Conservation (phyloP, 2,888 invertebrate genomes). For the Plutella xylostella region DNA sequence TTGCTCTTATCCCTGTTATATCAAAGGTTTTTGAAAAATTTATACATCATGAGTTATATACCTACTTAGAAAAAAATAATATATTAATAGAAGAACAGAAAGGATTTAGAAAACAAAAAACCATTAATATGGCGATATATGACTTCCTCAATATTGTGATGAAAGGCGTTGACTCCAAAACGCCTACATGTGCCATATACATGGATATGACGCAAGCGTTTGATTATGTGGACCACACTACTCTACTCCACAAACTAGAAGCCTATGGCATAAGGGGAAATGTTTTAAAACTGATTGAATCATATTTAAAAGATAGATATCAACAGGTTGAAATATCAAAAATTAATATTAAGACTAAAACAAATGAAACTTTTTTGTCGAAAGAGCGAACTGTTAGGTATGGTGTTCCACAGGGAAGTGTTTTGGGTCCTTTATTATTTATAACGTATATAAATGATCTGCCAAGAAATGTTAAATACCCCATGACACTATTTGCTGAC, state of each 20-base stretch:
- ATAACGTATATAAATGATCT: slow-evolving; percentile 9
- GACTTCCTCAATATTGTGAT: no score
- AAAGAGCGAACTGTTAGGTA: not conserved
- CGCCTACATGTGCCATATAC: no score
- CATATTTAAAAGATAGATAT: not conserved
- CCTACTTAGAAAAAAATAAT: slow-evolving; percentile 1
- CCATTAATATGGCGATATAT: not conserved
- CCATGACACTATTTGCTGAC: slow-evolving; percentile 8
- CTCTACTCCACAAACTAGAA: not conserved
- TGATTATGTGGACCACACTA: not conserved
- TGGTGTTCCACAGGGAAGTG: not conserved
- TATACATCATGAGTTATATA: no score
- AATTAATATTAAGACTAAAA: not conserved
- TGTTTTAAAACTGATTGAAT: not conserved
- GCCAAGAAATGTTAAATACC: no score
- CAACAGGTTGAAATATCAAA: not conserved
- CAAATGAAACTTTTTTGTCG: not conserved
- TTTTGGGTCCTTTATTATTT: slow-evolving; percentile 7
- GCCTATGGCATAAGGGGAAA: not conserved
- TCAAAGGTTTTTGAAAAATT: slow-evolving; percentile 8
- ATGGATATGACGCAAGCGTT: not conserved
- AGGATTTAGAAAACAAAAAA: not conserved
- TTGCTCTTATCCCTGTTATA: slow-evolving; percentile 3
- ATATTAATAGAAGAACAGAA: not conserved
- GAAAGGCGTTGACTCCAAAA: no score